These are phyloP conservation scores for Aphidoletes aphidimyza DNA, from an alignment of 2,888 invertebrate genomes.

Conservation along the genomic window DNA sequence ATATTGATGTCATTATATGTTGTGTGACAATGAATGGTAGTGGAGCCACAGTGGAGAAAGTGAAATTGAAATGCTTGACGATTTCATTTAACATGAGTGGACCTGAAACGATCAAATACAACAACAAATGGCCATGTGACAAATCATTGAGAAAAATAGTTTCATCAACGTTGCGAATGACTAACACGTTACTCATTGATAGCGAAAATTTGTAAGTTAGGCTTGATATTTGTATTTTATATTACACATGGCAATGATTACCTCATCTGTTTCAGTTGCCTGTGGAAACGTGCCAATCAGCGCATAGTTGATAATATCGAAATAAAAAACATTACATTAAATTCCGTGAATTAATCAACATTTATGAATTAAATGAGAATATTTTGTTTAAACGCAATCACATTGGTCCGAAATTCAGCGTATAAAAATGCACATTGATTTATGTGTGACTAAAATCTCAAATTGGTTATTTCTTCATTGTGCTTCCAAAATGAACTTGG, in stretches of 20 bases:
- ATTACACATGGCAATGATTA: conserved; percentile 3
- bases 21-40: not conserved
- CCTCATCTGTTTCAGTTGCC: not conserved
- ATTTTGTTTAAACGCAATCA: no score
- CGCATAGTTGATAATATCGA: no score
- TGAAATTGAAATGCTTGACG: conserved; percentile 25
- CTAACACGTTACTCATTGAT: not conserved
- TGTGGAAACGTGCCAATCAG: not conserved
- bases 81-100: conserved; percentile 2
- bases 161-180: not conserved
- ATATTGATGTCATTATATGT: not conserved
- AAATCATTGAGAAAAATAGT: not conserved
- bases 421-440: no score
- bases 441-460: no score
- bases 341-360: not conserved
- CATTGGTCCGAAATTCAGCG: no score
- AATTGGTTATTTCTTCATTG: no score
- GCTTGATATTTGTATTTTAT: not conserved
- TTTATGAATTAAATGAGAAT: no score
- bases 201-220: not conserved
- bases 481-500: no score
- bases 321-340: no score
- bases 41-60: not conserved
- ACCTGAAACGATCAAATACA: not conserved
- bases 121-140: not conserved